Evolutionary conservation across 2,888 invertebrate species (phyloP), one percentile per base, ranked within the genome.

Genomic region (Agrotis puta): DNA sequence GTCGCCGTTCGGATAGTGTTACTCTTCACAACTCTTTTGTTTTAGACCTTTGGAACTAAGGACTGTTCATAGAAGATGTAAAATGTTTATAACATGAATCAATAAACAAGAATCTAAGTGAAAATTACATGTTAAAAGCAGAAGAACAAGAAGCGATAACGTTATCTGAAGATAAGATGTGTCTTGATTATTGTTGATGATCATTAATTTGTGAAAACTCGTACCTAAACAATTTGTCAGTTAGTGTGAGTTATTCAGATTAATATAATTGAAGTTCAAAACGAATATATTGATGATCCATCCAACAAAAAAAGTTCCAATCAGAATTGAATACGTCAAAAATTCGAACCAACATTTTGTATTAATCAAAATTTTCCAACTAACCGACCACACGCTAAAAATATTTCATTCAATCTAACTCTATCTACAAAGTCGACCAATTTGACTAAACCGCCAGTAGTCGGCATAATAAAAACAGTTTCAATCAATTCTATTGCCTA

Each of bases 401-500:
- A 82, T 79, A 50, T 65, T 73, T 67, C 66, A 79, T 78, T 74
- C 76, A 75, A 85, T 77, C 64, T 81, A 88, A 82, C 77, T 68
- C 73, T 69, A 64, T 75, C 74, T 78, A 83, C 82, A 78, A 45
- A 70, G 65, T 75, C 73, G 33, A 74, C 74, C 79, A 82, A 84
- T 83, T 83, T 81, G 82, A 79, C 86, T 88, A 88, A 85, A 80
- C 83, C 69, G 61, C 54, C 77, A 78, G 65, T 76, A 63, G 87
- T 85, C 88, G 87, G 88, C 87, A 84, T 84, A 87, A 81, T 80
- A 87, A 85, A 89, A 87, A 89, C 86, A 85, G 86, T 90, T 77
- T 83, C 92, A 94, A 93, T 93, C 92, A 92, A 91, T 89, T 88
- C 89, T 86, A 87, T 85, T 74, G 85, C 86, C 83, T 83, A 90